Base-by-base conservation (phyloP, 2,888 invertebrate genomes). In the Ectemnius lituratus region DNA sequence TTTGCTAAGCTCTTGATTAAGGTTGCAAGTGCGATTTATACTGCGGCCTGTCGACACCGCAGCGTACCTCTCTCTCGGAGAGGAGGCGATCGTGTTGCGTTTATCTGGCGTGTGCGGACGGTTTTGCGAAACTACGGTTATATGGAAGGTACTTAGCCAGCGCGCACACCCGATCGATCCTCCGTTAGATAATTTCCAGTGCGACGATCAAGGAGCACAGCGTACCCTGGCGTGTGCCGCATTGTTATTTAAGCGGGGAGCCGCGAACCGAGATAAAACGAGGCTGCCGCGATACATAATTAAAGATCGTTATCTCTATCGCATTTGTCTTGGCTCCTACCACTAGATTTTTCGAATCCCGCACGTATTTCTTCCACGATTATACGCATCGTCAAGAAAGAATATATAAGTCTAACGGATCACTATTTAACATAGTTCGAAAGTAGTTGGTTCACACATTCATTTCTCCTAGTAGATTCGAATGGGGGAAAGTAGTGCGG, bases 141-240 rank as follows among this genome's bases (percentile, higher is more conserved):
- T 67, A 67, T 49, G 46, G 58, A 52, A 67, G 46, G 37, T 37
- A 11, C 37, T 37, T 37, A 37, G 52, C 4, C 47, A 8, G 20
- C 47, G 61, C 28, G 18, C 62, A 18, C 23, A 60, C 62, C 75
- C 58, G 65, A 59, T 73, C 70, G 66, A 74, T 76, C 49, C 63
- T 52, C 23, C 66, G 60, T 45, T 70, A 61, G 75, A 76, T 76
- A 75, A 75, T 76, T 75, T 75, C 67, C 76, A 71, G 75, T 62
- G 71, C 37, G 65, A 75, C 76, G 76, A 76, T 76, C 76, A 75
- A 76, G 76, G 76, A 76, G 61, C 37, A 11, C 47, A 23, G 57
- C 46, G 64, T 56, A 62, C 62, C n/a, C 65, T 28, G 37, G 37
- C 11, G 14, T n/a, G 28, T 23, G 59, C 28, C n/a, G 16, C 60